These are phyloP conservation scores for Oxyteleia sp. DNA, from an alignment of 2,888 invertebrate species.

Conservation along the genomic window DNA sequence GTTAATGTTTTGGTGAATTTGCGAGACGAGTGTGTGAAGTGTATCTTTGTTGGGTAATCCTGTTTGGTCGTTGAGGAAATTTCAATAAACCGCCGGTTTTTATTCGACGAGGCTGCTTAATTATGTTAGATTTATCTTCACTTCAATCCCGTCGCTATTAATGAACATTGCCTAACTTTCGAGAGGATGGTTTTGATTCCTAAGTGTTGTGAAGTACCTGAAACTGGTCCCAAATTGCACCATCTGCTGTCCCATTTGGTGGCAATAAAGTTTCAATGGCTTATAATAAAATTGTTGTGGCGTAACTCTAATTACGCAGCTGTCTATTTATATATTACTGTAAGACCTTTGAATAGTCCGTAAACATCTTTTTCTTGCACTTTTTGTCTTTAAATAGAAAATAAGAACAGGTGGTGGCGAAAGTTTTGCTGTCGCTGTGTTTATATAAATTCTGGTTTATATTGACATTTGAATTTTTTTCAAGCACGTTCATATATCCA, in stretches of 20 bases:
- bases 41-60: constrained; percentile 20
- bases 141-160: constrained; percentile 23
- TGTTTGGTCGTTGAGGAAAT: not conserved
- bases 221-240: constrained; percentile 59
- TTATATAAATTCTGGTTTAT: constrained; percentile 4
- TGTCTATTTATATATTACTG: constrained; percentile 49
- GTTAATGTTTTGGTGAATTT: constrained; percentile 20
- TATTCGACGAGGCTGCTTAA: constrained; percentile 4
- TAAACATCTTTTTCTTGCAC: constrained; percentile 37
- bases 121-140: constrained; percentile 35
- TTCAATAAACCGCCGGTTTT: not conserved
- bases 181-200: constrained; percentile 31
- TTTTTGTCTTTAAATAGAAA: constrained; percentile 15
- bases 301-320: constrained; percentile 59
- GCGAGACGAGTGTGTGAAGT: not conserved
- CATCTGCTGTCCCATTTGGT: constrained; percentile 50
- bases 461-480: constrained; percentile 4
- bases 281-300: constrained; percentile 52
- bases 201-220: constrained; percentile 20
- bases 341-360: constrained; percentile 31
- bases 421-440: not conserved
- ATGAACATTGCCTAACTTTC: constrained; percentile 31
- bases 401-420: not conserved
- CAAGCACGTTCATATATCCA: not conserved
- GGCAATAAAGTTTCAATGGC: constrained; percentile 58